Conservation (phyloP, 2,888 invertebrate species). For the Lepidocyrtinus sp. region DNA sequence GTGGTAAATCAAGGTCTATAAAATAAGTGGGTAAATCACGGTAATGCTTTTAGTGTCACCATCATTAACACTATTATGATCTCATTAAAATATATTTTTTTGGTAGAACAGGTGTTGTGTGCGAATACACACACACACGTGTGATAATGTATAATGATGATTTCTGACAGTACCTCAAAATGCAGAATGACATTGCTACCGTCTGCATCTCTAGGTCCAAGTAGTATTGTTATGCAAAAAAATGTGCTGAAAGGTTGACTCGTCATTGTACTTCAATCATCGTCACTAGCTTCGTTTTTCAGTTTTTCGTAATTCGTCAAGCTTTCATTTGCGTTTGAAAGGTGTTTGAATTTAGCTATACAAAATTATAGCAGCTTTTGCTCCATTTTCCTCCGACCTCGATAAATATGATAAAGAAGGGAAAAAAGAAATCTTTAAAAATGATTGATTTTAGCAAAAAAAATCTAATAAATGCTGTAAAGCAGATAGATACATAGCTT, state of each 20-base stretch:
- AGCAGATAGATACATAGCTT: no score
- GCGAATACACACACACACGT: constrained; percentile 1
- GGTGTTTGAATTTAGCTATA: not conserved
- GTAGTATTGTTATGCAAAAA: constrained; percentile 2
- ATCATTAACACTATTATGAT: not conserved
- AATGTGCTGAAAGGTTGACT: not conserved
- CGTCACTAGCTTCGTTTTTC: not conserved
- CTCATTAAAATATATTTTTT: not conserved
- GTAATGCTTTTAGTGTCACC: constrained; percentile 19
- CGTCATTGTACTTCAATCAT: constrained; percentile 11
- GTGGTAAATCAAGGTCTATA: constrained; percentile 29
- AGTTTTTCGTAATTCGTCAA: constrained; percentile 8
- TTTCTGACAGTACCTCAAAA: not conserved
- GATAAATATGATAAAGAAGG: not conserved
- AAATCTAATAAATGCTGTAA: not conserved
- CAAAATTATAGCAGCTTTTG: not conserved
- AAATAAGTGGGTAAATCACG: constrained; percentile 25
- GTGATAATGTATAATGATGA: no score
- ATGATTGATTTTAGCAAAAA: not conserved
- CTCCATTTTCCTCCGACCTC: not conserved
- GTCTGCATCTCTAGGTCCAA: not conserved
- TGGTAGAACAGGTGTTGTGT: constrained; percentile 1
- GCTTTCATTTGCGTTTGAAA: not conserved
- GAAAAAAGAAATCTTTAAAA: not conserved
- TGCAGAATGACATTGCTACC: not conserved